A percentile compares a stretch with the other conserved stretches of the same genome.
Evolutionary conservation across 2,797 vertebrate species (phyloP).

Genomic region (Alca torda): DNA sequence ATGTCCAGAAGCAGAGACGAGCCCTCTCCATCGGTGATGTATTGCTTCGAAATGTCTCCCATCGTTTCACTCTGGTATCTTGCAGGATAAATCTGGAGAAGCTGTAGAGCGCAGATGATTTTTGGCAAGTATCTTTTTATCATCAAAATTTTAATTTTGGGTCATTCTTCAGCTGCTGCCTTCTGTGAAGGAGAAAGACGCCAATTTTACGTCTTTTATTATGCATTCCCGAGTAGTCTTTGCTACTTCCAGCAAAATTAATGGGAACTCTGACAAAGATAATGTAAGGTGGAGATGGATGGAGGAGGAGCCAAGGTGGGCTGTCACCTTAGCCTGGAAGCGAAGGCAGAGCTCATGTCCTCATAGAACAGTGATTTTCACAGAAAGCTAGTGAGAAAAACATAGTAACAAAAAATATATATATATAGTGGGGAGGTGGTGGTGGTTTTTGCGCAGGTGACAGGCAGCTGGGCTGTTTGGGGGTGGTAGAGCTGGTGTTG

Average conservation of each 20-base stretch:
- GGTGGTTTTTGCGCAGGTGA: not conserved
- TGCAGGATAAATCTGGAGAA: not conserved
- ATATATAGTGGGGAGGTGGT: accelerated
- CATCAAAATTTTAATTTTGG: conserved; percentile 41
- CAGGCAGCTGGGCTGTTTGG: accelerated
- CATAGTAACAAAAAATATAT: accelerated
- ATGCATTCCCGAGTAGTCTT: not conserved
- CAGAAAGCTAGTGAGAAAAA: not conserved
- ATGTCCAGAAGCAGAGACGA: not conserved
- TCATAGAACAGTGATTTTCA: not conserved
- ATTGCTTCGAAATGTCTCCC: not conserved
- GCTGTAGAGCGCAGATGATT: not conserved
- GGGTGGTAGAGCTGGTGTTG: not conserved
- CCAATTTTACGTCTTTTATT: conserved; percentile 24
- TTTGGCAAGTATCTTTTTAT: conserved; percentile 45
- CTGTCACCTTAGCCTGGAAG: not conserved
- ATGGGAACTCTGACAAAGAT: not conserved
- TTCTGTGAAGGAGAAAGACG: conserved; percentile 14
- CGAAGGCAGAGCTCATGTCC: not conserved
- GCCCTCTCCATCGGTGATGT: not conserved
- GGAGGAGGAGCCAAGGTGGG: not conserved
- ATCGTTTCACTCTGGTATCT: not conserved
- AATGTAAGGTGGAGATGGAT: not conserved
- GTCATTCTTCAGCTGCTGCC: conserved; percentile 45
- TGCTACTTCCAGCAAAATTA: not conserved